These are phyloP conservation scores for Mimumesa dahlbomi DNA, from an alignment of 2,888 invertebrate genomes.

Conservation along the genomic window DNA sequence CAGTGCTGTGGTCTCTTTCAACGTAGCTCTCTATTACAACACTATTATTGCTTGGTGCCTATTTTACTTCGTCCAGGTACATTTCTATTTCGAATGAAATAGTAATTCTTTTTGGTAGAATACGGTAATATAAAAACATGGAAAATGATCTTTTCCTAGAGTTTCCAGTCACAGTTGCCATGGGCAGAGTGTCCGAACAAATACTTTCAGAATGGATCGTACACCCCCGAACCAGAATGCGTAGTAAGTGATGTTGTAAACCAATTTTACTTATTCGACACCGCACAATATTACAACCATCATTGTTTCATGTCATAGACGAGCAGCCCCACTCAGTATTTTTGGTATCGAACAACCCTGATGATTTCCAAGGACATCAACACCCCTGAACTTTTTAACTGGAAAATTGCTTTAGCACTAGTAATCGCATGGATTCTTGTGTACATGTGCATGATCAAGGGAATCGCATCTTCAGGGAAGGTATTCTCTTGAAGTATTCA, in stretches of 20 bases:
- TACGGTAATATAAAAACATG: too few species aligned
- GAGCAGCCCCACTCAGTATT: constrained; percentile 95
- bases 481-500: constrained; percentile 80
- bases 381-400: constrained; percentile 92
- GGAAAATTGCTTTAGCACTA: constrained; percentile 93
- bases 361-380: constrained; percentile 95
- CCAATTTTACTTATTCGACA: not conserved
- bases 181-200: constrained; percentile 95
- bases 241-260: constrained; percentile 84
- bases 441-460: constrained; percentile 98
- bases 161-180: constrained; percentile 94
- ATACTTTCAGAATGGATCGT: constrained; percentile 90
- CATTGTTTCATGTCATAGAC: constrained; percentile 81
- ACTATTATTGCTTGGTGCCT: constrained; percentile 99
- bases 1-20: constrained; percentile 97
- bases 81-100: too few species aligned
- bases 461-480: constrained; percentile 97
- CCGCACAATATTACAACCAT: not conserved
- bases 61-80: constrained; percentile 93
- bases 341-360: constrained; percentile 96
- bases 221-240: constrained; percentile 90
- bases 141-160: constrained; percentile 81
- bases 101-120: too few species aligned
- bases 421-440: constrained; percentile 96
- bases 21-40: constrained; percentile 98